Evolutionary conservation across 2,113 vertebrate genomes (phyloP).

Genomic region (Corydoras sp.): DNA sequence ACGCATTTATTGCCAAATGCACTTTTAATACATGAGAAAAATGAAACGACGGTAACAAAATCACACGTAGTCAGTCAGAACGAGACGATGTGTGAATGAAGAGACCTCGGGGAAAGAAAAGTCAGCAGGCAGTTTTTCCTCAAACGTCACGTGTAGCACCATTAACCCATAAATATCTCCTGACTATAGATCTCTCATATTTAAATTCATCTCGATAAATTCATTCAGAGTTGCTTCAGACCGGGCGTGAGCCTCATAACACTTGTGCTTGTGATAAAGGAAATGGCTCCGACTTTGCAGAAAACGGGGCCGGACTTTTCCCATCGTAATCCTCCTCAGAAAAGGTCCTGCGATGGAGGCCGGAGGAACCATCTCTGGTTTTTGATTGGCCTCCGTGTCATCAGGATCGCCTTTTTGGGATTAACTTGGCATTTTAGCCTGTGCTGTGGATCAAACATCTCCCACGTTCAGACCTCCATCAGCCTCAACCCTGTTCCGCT

Average conservation of each 20-base stretch:
- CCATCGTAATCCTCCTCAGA: background rate
- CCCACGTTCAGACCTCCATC: too few species aligned
- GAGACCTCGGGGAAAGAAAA: conserved; percentile 62
- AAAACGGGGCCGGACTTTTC: background rate
- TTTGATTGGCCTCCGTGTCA: too few species aligned
- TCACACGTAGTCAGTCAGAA: conserved; percentile 72
- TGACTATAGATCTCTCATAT: conserved; percentile 71
- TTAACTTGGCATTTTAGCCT: too few species aligned
- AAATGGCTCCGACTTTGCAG: conserved; percentile 21
- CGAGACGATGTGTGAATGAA: conserved; percentile 72
- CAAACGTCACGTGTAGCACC: conserved; percentile 57
- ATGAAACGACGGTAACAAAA: conserved; percentile 49
- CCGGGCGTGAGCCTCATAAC: conserved; percentile 20
- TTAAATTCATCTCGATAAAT: conserved; percentile 31
- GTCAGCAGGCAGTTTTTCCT: conserved; percentile 47
- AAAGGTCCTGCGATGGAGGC: background rate
- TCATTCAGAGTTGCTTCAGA: conserved; percentile 25
- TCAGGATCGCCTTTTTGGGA: too few species aligned
- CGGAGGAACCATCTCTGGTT: background rate
- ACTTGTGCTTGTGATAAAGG: conserved; percentile 53
- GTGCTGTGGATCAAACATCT: too few species aligned
- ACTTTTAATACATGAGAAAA: conserved; percentile 62
- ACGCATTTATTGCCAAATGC: conserved; percentile 78
- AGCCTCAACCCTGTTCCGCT: too few species aligned
- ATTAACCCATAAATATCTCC: conserved; percentile 71